Evolutionary conservation across 2,888 invertebrate species (phyloP).

Genomic region (Neoscelio sp.): DNA sequence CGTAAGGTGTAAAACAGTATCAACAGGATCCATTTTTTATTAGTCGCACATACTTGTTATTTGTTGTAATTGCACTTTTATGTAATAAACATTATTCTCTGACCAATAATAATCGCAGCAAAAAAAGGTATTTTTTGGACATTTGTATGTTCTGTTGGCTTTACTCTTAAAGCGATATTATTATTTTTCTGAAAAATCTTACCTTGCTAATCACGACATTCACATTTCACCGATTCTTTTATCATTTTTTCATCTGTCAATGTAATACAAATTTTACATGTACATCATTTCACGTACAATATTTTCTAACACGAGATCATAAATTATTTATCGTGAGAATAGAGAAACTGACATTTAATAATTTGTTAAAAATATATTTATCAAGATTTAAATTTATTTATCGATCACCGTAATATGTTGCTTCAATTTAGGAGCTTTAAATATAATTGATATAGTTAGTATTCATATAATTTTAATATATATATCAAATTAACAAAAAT

Average conservation of each 20-base stretch:
- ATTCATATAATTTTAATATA: too few species aligned
- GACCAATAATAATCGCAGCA: slow-evolving; percentile 51
- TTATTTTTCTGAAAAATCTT: slow-evolving; percentile 61
- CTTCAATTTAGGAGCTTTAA: too few species aligned
- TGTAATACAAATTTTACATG: slow-evolving; percentile 46
- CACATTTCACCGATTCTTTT: slow-evolving; percentile 57
- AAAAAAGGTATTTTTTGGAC: slow-evolving; percentile 67
- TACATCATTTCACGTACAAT: slow-evolving; percentile 36
- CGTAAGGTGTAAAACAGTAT: slow-evolving; percentile 33
- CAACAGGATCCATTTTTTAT: slow-evolving; percentile 50
- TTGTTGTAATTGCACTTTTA: slow-evolving; percentile 66
- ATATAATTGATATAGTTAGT: too few species aligned
- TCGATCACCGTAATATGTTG: too few species aligned
- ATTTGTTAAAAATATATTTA: too few species aligned
- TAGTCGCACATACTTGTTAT: slow-evolving; percentile 66
- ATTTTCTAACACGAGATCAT: too few species aligned
- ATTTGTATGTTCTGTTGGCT: slow-evolving; percentile 64
- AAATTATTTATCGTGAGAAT: slow-evolving; percentile 30
- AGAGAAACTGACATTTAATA: slow-evolving; percentile 16
- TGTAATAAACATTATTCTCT: slow-evolving; percentile 59
- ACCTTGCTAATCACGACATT: slow-evolving; percentile 57
- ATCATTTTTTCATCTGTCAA: slow-evolving; percentile 49
- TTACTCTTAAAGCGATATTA: slow-evolving; percentile 48
- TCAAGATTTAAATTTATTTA: too few species aligned
- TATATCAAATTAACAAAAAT: too few species aligned